Conservation (phyloP, 2,113 vertebrate genomes). For the Sitta europaea region DNA sequence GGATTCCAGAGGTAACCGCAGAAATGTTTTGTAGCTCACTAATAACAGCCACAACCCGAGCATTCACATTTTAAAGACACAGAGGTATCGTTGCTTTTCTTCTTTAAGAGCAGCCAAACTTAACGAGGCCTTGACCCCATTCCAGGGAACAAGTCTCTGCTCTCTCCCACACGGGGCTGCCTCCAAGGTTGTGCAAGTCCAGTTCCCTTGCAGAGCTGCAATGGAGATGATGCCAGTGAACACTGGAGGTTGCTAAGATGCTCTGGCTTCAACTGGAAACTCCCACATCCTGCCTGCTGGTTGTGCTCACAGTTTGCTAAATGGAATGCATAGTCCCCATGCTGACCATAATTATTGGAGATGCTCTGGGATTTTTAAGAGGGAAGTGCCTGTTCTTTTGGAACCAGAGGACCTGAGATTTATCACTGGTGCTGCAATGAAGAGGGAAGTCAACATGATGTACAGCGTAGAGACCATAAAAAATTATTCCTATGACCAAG, state of each 20-base stretch:
- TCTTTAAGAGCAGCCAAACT: not conserved
- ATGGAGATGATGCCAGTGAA: not conserved
- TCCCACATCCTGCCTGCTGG: not conserved
- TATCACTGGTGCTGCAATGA: not conserved
- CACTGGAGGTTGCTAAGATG: not conserved
- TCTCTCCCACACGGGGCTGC: not conserved
- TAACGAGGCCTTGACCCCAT: not conserved
- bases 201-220: not conserved
- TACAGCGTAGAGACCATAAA: not conserved
- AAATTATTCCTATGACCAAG: not conserved
- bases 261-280: not conserved
- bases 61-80: not conserved
- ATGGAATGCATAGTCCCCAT: not conserved
- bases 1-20: not conserved
- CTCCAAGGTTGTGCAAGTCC: not conserved
- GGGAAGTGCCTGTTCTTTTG: not conserved
- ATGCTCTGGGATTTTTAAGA: not conserved
- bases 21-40: not conserved
- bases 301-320: not conserved
- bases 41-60: not conserved
- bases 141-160: not conserved
- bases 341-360: not conserved
- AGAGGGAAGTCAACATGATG: not conserved
- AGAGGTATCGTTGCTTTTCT: not conserved
- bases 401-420: not conserved